Conservation (phyloP, 2,113 vertebrate species). For the Morone saxatilis region DNA sequence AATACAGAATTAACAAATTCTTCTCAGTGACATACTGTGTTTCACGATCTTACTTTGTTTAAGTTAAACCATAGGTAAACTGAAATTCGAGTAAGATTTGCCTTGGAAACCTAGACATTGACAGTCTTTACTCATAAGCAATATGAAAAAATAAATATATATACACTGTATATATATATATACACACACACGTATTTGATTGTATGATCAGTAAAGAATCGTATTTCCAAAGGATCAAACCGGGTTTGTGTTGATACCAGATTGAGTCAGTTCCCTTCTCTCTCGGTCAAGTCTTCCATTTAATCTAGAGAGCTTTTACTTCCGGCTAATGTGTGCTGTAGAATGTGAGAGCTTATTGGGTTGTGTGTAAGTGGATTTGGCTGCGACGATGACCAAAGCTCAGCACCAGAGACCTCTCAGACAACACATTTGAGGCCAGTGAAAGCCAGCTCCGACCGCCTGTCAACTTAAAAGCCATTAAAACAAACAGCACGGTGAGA, state of each 20-base stretch:
- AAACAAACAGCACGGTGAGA: slow-evolving; percentile 66
- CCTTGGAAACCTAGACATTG: background rate
- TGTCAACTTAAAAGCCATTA: slow-evolving; percentile 74
- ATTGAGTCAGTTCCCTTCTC: background rate
- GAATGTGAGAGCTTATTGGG: slow-evolving; percentile 49
- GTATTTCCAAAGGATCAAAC: slow-evolving; percentile 17
- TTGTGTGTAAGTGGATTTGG: slow-evolving; percentile 68
- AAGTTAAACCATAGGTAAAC: too few species aligned
- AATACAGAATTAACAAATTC: slow-evolving; percentile 12
- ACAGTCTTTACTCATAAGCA: background rate
- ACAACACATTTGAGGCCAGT: slow-evolving; percentile 54
- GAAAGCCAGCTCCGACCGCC: slow-evolving; percentile 60
- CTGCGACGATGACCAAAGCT: slow-evolving; percentile 50
- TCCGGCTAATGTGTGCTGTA: slow-evolving; percentile 54
- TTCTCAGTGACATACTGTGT: background rate
- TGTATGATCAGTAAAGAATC: slow-evolving; percentile 1
- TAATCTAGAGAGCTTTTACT: slow-evolving; percentile 56
- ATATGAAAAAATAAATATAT: background rate
- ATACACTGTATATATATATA: background rate
- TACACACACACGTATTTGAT: background rate
- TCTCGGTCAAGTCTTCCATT: slow-evolving; percentile 36
- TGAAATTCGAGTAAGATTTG: background rate
- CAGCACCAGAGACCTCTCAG: slow-evolving; percentile 49
- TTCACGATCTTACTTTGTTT: background rate
- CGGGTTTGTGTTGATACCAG: slow-evolving; percentile 28